A percentile compares a stretch with the other conserved stretches of the same genome.
Conservation (phyloP, 2,113 vertebrate genomes). For the Ceyx margarethae region DNA sequence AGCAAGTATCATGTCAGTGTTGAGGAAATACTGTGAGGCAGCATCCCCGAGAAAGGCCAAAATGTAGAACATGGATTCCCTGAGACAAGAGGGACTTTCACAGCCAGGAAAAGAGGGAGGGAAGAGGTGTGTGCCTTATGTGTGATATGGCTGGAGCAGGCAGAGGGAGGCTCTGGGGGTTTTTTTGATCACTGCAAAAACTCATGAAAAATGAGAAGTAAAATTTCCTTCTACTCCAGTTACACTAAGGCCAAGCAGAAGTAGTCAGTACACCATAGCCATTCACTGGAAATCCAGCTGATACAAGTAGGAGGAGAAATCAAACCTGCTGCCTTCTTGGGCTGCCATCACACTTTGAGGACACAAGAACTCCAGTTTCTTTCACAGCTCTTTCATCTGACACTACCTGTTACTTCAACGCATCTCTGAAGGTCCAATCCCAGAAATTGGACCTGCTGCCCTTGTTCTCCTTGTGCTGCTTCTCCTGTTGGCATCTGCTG, state of each 20-base stretch:
- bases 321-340: not conserved
- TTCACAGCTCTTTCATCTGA: not conserved
- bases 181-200: not conserved
- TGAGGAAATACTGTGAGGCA: not conserved
- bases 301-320: not conserved
- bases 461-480: not conserved
- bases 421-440: not conserved
- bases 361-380: not conserved
- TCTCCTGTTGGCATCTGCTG: not conserved
- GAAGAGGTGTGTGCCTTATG: not conserved
- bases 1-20: not conserved
- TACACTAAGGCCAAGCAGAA: not conserved
- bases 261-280: rapidly evolving
- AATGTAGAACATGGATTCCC: not conserved
- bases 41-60: not conserved
- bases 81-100: not conserved
- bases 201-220: not conserved
- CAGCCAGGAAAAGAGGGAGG: not conserved
- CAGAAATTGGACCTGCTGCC: not conserved
- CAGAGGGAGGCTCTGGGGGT: not conserved
- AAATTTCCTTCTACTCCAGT: not conserved
- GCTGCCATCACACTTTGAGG: not conserved
- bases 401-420: not conserved
- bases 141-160: not conserved
- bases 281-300: not conserved